Evolutionary conservation across 2,797 vertebrate genomes (phyloP).

Genomic region (Rhabdophis nuchalis): DNA sequence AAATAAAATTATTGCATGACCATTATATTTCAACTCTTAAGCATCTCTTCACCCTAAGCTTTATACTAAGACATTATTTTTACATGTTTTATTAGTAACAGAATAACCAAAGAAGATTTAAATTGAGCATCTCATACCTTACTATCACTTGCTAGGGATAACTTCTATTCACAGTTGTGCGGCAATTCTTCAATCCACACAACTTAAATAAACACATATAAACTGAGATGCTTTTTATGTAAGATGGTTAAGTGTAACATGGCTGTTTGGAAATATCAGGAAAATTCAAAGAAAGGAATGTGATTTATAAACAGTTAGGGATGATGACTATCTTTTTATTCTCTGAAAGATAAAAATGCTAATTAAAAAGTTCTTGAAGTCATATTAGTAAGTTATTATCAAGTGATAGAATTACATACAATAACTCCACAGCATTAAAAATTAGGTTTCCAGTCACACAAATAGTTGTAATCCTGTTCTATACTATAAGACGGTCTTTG

Average conservation of each 20-base stretch:
- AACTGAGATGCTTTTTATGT: neutral
- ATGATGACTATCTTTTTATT: neutral
- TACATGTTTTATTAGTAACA: neutral
- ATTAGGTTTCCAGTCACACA: neutral
- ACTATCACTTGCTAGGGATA: neutral
- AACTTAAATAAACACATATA: neutral
- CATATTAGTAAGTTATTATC: neutral
- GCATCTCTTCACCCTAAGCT: too few species aligned
- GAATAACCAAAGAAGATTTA: neutral
- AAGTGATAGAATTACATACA: neutral
- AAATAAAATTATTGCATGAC: neutral
- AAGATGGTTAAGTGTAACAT: neutral
- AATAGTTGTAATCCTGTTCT: neutral
- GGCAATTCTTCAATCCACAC: neutral
- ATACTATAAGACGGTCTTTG: neutral
- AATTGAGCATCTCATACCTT: neutral
- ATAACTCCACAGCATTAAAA: neutral
- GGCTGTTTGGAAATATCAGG: neutral
- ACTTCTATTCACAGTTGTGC: neutral
- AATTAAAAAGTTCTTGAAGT: neutral
- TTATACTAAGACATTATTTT: neutral
- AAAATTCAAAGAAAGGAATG: neutral
- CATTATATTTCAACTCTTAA: neutral
- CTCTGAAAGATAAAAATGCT: neutral
- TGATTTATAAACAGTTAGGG: neutral